Conservation (phyloP, 2,113 vertebrate species). For the Notechis scutatus region DNA sequence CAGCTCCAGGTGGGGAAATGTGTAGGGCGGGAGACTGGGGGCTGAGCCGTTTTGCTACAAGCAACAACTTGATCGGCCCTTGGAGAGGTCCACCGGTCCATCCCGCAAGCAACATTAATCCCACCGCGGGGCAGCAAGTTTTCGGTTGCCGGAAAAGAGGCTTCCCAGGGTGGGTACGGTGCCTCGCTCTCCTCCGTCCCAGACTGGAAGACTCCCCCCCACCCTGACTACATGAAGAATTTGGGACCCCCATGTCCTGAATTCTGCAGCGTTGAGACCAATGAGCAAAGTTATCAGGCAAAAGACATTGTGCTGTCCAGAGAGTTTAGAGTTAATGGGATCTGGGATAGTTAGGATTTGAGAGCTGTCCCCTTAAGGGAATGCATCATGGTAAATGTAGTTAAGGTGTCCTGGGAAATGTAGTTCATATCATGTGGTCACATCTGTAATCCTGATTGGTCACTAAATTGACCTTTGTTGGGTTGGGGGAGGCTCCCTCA, state of each 20-base stretch:
- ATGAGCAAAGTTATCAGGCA: background rate
- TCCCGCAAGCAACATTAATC: background rate
- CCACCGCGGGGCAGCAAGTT: background rate
- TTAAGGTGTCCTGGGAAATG: too few species aligned
- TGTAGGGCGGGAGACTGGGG: background rate
- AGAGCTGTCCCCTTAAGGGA: too few species aligned
- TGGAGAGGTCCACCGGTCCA: background rate
- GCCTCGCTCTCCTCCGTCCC: too few species aligned
- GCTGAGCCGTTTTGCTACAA: background rate
- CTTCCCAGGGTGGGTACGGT: background rate
- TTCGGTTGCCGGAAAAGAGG: background rate
- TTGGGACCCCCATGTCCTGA: background rate
- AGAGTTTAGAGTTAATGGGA: too few species aligned
- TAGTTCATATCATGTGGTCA: too few species aligned
- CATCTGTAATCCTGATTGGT: too few species aligned
- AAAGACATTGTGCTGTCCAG: too few species aligned
- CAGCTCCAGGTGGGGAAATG: background rate
- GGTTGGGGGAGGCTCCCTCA: too few species aligned
- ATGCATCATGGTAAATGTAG: too few species aligned
- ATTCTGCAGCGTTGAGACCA: background rate
- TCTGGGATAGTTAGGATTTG: too few species aligned
- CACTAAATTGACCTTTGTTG: too few species aligned
- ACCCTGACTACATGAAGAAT: background rate
- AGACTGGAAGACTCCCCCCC: background rate
- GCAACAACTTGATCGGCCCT: background rate